Base-by-base conservation (phyloP, 2,113 vertebrate species). In the Pseudorasbora parva region DNA sequence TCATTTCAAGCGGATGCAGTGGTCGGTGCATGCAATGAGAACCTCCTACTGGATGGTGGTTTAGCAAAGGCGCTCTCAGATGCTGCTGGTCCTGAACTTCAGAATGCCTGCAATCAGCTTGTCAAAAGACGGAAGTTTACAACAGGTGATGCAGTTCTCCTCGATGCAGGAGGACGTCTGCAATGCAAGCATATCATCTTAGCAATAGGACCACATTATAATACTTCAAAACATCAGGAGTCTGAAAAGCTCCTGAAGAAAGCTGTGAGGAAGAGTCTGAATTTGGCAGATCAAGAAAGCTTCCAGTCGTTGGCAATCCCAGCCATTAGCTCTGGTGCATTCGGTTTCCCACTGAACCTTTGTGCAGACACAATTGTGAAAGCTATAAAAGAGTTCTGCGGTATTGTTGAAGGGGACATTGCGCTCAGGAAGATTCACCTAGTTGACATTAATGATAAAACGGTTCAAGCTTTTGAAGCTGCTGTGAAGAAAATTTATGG, bases 221-320 rank as follows among this genome's bases (percentile, higher is more conserved):
- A 57, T 0, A 0, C 0, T 0, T 0, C 23, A 0, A 60, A 91
- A 0, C 1, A n/a, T 23, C 5, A 23, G 0, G 87, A 21, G 47
- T 85, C 92, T 0, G 0, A 68, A 7, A 1, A 0, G 0, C 66
- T 91, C 47, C 73, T 98, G 54, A 95, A 69, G 45, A 91, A 4
- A 75, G 88, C 51, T 0, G 92, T 98, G 41, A 92, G 71, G 80
- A 86, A 27, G 1, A 94, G 93, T 14, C 86, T 99, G 0, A 73
- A 60, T 0, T 84, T 93, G 3, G 96, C 97, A 4, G 93, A 93
- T 45, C 7, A 0, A 0, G 0, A 73, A 0, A 33, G 85, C 1
- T 92, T 90, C 17, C 0, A 0, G 3, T 96, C 97, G 8, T 89
- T 99, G 72, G 97, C 96, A 64, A 88, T 99, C n/a, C 95, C 97